These are phyloP conservation scores for Arion vulgaris DNA, from an alignment of 1,140 invertebrate genomes.

Conservation along the genomic window DNA sequence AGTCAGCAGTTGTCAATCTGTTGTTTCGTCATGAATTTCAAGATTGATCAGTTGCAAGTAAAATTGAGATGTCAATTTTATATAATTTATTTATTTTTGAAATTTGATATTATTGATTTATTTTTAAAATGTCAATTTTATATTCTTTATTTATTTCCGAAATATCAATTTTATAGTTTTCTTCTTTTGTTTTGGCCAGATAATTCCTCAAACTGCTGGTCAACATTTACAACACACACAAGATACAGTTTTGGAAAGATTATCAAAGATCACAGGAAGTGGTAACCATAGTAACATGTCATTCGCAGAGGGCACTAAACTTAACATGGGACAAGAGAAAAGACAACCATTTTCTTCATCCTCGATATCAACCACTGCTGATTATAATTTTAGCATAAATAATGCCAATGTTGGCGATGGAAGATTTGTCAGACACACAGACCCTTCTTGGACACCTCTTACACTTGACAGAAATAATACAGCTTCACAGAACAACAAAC, in stretches of 20 bases:
- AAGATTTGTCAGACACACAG: neutral
- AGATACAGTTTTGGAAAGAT: neutral
- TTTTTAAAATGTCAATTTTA: too few species aligned
- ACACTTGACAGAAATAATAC: slow-evolving; percentile 14
- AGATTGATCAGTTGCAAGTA: too few species aligned
- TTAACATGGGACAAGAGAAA: neutral
- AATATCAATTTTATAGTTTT: too few species aligned
- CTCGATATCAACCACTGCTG: neutral
- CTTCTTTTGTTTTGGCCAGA: too few species aligned
- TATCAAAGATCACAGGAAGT: neutral
- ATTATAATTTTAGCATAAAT: neutral
- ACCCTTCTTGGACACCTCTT: neutral
- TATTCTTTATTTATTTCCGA: too few species aligned
- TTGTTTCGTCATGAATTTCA: too few species aligned
- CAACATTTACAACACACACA: neutral
- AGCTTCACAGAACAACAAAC: neutral
- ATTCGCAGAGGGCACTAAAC: neutral
- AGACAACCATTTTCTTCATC: neutral
- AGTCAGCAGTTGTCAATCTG: too few species aligned
- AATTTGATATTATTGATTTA: too few species aligned
- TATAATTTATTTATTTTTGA: too few species aligned
- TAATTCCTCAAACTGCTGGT: neutral
- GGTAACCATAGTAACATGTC: neutral
- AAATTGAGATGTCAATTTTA: too few species aligned
- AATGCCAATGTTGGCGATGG: neutral